A percentile compares a stretch with the other conserved stretches of the same genome.
Evolutionary conservation across 1,140 invertebrate species (phyloP).

Genomic region (Pachyrhynchus sulphureomaculatus): DNA sequence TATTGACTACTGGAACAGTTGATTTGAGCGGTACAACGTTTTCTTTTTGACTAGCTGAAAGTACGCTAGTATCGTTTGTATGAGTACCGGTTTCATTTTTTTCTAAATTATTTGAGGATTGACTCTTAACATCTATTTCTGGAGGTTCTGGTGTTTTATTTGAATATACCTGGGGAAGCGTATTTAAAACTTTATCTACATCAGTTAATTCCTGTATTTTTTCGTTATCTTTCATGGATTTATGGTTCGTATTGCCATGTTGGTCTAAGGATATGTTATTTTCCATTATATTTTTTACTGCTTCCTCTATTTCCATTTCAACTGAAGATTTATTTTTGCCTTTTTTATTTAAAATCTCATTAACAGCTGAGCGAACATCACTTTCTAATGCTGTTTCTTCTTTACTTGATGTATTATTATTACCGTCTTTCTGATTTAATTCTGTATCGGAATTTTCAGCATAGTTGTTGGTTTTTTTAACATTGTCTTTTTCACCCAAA

Average conservation of each 20-base stretch:
- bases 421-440: neutral
- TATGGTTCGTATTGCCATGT: neutral
- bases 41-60: too few relatives aligned
- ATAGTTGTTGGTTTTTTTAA: too few relatives aligned
- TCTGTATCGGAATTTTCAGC: neutral
- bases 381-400: conserved; percentile 15
- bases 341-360: neutral
- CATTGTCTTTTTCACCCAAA: conserved; percentile 4
- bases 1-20: neutral
- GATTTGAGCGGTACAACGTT: too few relatives aligned
- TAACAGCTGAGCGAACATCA: conserved; percentile 6
- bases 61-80: neutral
- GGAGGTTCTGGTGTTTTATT: neutral
- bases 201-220: neutral
- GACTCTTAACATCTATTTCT: neutral
- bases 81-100: neutral
- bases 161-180: conserved; percentile 1
- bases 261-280: neutral
- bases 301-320: neutral
- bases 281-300: neutral
- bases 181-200: neutral
- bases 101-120: neutral
- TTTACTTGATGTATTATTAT: conserved; percentile 24
- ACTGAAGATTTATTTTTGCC: neutral
- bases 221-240: neutral